Base-by-base conservation (phyloP, 2,797 vertebrate genomes). In the Telmatherina bonti region DNA sequence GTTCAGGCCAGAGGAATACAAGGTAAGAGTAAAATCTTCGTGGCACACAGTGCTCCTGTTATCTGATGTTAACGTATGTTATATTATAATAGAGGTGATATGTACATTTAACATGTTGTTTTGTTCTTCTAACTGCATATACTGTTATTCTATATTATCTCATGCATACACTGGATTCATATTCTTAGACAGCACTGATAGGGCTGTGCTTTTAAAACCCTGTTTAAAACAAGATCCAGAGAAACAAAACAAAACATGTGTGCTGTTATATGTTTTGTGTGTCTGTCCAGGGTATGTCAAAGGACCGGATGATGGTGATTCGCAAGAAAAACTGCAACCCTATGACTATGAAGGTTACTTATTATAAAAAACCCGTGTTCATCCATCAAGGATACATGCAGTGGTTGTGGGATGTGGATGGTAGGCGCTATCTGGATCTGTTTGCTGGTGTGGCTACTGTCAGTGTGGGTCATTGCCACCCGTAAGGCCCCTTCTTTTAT, bases 311-410 rank as follows among this genome's bases (percentile, higher is more conserved):
- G 83, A 79, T 93, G 87, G 90, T 94, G 68, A 95, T 98, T 59
- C 95, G 96, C 27, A 90, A 85, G 33, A 67, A 88, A 20, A 90
- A 93, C 49, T 68, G 96, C 65, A 92, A 93, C 27, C 95, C 96
- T 0, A 86, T 95, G 66, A 82, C 76, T 27, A 77, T 79, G 47
- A 95, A 93, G 78, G 84, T 94, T 5, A 94, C 89, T 0, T 95
- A 82, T 70, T 99, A 97, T 88, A 95, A 94, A 74, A 94, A 91
- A n/a, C 97, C 97, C 2, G 65, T 98, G 77, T 90, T 96, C 72
- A 81, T 98, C 69, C 94, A 97, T 81, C 97, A 99, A 87, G 98
- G 97, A 0, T 69, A 96, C 83, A 98, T 97, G 97, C 95, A 99
- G 85, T 99, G 97, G 97, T 72, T 99, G 26, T 98, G 97, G 93